Base-by-base conservation (phyloP, 2,888 invertebrate genomes). In the Ditylenchus weischeri region DNA sequence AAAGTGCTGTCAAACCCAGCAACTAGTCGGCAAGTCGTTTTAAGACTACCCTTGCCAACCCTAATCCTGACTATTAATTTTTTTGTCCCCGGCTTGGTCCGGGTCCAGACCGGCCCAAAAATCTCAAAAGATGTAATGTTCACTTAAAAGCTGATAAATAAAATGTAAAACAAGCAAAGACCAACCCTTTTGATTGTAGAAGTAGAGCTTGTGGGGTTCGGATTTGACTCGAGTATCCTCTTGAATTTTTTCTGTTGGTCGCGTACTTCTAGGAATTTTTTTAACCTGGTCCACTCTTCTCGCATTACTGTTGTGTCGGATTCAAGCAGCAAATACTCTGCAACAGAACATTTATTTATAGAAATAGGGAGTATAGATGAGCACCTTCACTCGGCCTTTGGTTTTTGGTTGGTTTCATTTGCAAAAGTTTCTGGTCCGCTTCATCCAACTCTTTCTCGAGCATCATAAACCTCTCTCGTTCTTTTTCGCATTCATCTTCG, bases 361-460 rank as follows among this genome's bases (percentile, higher is more conserved):
- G 18, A 29, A 54, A 29, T 2, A 35, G 8, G 57, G 23, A 21
- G n/a, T 6, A 50, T 19, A n/a, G 5, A 19, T 50, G 23, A 29
- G 13, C 21, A 59, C 59, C 59, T 59, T 59, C 59, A 59, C 59
- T 59, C 13, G 59, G 59, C 15, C 43, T 23, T 21, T 59, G 23
- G n/a, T 59, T 35, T 15, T 15, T 43, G 3, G 3, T 23, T 11
- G 36, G 36, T n/a, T 59, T 59, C 43, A 43, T 21, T 36, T 59
- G 23, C 13, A 15, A 11, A 1, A 43, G 19, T 59, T 59, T 59
- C 35, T 11, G 23, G 11, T 35, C 36, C 29, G 59, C 59, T 35
- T 36, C 36, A 59, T 59, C 13, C 21, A 59, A 29, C 21, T 59
- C 43, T 36, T 43, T 59, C 19, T 59, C 59, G 6, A 35, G 7